Base-by-base conservation (phyloP, 2,888 invertebrate genomes). In the Cactoblastis cactorum region DNA sequence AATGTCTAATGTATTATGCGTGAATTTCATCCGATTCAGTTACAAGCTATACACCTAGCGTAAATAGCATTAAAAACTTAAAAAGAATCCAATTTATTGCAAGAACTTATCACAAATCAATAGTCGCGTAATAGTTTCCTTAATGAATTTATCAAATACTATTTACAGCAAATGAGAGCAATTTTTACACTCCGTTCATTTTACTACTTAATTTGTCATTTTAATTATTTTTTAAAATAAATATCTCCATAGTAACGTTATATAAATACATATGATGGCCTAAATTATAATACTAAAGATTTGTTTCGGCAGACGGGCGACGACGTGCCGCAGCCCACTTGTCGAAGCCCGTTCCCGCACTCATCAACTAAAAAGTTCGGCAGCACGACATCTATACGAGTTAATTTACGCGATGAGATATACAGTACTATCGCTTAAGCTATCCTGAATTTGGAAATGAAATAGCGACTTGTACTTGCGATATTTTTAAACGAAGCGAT, bases 101-200 rank as follows among this genome's bases (percentile, higher is more conserved):
- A 80, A 75, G 67, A 82, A 80, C 77, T 75, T 83, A 86, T 84
- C 82, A 84, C 82, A 83, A 80, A 69, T 61, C 55, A 65, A 63
- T 67, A 71, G 65, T 69, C 64, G 64, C 66, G 58, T 67, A 69
- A 69, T 65, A 66, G 61, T 68, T 64, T 70, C 69, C 76, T 71
- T 76, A 76, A 69, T 63, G 65, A 69, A 69, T 71, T n/a, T 74
- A 73, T 71, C 71, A 74, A 77, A 74, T 79, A 73, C 74, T 85
- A 88, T 88, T 80, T 88, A 88, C 87, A 88, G 87, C 84, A 85
- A 85, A 83, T 76, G 72, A 85, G 74, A 78, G 70, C 76, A 78
- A 80, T 76, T 76, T 80, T 77, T 69, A 76, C 74, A 82, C 74
- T 76, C 74, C 73, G 69, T 69, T 69, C 69, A 69, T 67, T 77